phyloP scores from a whole-genome alignment of 2,113 vertebrate genomes.

The Psettodes erumei region DNA sequence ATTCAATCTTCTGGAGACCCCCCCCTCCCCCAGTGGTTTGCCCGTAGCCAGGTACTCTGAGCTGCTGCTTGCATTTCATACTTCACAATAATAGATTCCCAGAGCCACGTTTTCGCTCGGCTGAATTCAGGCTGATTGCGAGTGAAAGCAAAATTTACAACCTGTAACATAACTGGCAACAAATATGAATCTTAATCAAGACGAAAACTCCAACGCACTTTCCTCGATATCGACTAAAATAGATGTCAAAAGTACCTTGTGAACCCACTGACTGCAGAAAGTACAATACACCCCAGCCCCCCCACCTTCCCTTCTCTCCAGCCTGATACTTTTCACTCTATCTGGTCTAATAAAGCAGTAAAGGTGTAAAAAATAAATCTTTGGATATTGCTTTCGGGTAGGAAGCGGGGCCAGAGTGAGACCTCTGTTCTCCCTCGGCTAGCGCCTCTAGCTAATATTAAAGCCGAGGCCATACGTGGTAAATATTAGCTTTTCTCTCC shows the following conservation, averaged over 20 bases:
- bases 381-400: slow-evolving; percentile 43
- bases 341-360: slow-evolving; percentile 42
- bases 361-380: slow-evolving; percentile 34
- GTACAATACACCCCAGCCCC: not conserved
- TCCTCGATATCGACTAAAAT: not conserved
- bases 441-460: slow-evolving; percentile 80
- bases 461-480: slow-evolving; percentile 80
- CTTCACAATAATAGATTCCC: no score
- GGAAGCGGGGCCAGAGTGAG: slow-evolving; percentile 59
- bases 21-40: not conserved
- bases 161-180: not conserved
- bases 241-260: not conserved
- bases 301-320: not conserved
- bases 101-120: not conserved
- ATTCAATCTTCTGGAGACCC: no score
- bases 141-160: not conserved
- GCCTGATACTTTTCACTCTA: not conserved
- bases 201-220: not conserved
- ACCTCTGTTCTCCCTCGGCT: slow-evolving; percentile 68
- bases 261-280: not conserved
- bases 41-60: no score
- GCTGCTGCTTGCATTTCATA: no score
- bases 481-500: slow-evolving; percentile 86
- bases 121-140: not conserved
- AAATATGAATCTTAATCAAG: not conserved